phyloP scores from a whole-genome alignment of 2,113 vertebrate species.

The Panthera uncia region DNA sequence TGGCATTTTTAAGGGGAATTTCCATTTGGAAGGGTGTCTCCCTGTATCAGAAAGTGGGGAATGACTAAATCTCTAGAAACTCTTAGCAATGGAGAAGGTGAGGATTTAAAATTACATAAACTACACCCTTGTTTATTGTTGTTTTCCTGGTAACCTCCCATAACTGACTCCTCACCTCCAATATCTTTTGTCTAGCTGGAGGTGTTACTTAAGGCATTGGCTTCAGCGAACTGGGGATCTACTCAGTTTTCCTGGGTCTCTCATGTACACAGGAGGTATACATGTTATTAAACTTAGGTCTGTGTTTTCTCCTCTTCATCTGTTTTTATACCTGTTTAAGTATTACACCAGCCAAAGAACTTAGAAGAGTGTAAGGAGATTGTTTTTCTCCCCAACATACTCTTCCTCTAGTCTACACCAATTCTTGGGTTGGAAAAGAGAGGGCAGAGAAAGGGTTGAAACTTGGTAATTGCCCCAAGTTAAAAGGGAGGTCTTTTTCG shows the following conservation, averaged over 20 bases:
- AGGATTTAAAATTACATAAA: not conserved
- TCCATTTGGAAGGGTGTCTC: not conserved
- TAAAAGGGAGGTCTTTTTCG: not conserved
- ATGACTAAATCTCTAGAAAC: not conserved
- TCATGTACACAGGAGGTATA: not conserved
- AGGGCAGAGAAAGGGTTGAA: not conserved
- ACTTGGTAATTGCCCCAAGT: not conserved
- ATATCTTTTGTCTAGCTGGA: not conserved
- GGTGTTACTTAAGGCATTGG: not conserved
- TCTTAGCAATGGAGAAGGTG: not conserved
- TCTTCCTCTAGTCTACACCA: constrained; percentile 8
- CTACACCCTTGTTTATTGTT: not conserved
- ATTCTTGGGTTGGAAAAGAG: not conserved
- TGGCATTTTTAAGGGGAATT: not conserved
- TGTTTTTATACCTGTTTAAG: not conserved
- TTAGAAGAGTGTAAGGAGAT: not conserved
- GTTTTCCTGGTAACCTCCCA: not conserved
- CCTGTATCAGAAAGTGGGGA: not conserved
- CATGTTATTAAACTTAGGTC: not conserved
- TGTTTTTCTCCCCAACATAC: not conserved
- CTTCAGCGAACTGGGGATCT: not conserved
- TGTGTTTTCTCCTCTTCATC: not conserved
- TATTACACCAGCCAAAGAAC: not conserved
- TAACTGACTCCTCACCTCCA: not conserved
- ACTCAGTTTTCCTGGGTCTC: not conserved